Evolutionary conservation across 2,113 vertebrate species (phyloP).

Genomic region (Corythornis cristatus): DNA sequence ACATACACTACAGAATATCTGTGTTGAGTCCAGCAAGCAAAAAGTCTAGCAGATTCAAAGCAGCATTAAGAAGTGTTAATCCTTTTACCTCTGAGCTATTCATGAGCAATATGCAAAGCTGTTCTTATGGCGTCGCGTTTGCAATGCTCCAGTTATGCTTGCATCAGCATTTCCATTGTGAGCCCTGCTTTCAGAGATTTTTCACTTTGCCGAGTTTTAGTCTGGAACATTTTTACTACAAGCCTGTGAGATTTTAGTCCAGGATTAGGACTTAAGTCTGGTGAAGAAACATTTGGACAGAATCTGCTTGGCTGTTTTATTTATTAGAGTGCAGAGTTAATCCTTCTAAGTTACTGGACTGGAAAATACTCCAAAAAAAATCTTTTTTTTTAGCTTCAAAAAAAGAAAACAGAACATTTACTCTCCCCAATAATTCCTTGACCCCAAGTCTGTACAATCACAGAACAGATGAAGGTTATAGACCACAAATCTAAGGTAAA

Average conservation of each 20-base stretch:
- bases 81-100: conserved; percentile 71
- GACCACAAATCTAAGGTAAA: background rate
- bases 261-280: conserved; percentile 57
- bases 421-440: background rate
- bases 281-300: conserved; percentile 63
- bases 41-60: conserved; percentile 61
- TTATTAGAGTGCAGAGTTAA: conserved; percentile 57
- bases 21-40: conserved; percentile 58
- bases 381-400: background rate
- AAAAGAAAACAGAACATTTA: background rate
- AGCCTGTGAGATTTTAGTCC: conserved; percentile 55
- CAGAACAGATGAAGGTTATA: background rate
- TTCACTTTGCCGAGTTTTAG: conserved; percentile 61
- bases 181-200: conserved; percentile 61
- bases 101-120: conserved; percentile 69
- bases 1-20: conserved; percentile 28
- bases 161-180: conserved; percentile 69
- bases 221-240: conserved; percentile 63
- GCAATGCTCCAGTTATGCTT: conserved; percentile 64
- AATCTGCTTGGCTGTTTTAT: conserved; percentile 63
- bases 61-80: conserved; percentile 67
- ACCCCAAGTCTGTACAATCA: background rate
- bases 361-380: conserved; percentile 22
- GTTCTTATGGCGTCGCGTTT: conserved; percentile 52
- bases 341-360: conserved; percentile 32